Conservation (phyloP, 2,888 invertebrate genomes). For the Imbricaverruca yamaguchii region DNA sequence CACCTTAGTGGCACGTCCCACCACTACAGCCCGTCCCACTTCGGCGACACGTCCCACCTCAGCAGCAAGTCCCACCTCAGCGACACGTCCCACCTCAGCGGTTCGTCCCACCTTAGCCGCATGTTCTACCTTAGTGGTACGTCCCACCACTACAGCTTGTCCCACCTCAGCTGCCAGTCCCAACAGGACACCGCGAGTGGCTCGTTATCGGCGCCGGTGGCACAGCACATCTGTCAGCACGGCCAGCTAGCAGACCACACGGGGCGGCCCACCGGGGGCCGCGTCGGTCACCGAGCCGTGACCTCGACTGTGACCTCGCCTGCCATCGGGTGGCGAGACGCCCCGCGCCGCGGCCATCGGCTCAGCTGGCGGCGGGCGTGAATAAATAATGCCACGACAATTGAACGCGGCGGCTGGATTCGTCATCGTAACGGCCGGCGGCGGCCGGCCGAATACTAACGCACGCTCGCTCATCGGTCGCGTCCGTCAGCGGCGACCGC, state of each 20-base stretch:
- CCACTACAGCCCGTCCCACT: too few species aligned
- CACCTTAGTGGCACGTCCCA: too few species aligned
- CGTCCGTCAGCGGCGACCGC: neutral
- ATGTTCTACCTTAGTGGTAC: too few species aligned
- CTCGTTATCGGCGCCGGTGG: neutral
- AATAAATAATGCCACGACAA: conserved; percentile 19
- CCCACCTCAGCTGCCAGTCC: too few species aligned
- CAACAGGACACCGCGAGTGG: neutral
- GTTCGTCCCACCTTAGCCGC: too few species aligned
- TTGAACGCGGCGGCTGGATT: neutral
- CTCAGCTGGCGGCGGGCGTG: neutral
- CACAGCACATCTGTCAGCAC: neutral
- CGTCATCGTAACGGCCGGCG: conserved; percentile 17
- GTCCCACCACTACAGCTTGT: too few species aligned
- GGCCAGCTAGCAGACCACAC: neutral
- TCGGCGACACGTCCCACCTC: too few species aligned
- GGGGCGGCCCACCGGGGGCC: neutral
- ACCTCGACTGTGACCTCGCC: too few species aligned
- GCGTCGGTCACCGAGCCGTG: neutral
- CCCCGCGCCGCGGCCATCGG: too few species aligned
- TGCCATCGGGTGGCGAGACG: too few species aligned
- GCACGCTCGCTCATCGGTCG: neutral
- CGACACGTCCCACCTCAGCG: too few species aligned
- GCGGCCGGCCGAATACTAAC: neutral
- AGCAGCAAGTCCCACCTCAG: too few species aligned